Evolutionary conservation across 2,113 vertebrate species (phyloP).

Genomic region (Nesoenas mayeri): DNA sequence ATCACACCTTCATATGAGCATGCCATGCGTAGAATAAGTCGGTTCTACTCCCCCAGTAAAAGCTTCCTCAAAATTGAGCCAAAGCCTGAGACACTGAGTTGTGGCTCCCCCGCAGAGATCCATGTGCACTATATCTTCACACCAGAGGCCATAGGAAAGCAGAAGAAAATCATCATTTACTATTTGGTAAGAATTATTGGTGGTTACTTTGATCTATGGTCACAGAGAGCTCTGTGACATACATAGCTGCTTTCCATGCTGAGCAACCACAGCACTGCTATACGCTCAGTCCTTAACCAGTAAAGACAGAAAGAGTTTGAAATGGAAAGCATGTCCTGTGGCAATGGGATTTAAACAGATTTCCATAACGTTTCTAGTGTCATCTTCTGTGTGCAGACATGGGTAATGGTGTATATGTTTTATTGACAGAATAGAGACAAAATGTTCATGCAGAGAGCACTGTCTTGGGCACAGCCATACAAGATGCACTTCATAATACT

Average conservation of each 20-base stretch:
- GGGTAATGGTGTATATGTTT: neutral
- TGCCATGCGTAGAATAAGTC: neutral
- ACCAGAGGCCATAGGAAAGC: neutral
- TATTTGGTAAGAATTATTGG: conserved; percentile 73
- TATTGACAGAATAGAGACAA: neutral
- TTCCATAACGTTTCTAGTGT: neutral
- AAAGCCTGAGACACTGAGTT: conserved; percentile 19
- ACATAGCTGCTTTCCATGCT: neutral
- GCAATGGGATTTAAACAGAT: neutral
- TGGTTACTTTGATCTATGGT: neutral
- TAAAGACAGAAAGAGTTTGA: neutral
- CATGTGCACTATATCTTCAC: conserved; percentile 71
- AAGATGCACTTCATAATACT: neutral
- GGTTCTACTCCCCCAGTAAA: conserved; percentile 71
- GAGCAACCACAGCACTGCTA: neutral
- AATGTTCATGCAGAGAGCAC: neutral
- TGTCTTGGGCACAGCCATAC: neutral
- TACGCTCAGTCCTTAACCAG: neutral
- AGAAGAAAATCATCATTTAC: conserved; percentile 61
- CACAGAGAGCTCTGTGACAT: neutral
- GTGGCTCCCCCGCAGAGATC: conserved; percentile 12
- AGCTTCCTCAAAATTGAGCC: conserved; percentile 73
- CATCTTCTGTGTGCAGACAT: neutral
- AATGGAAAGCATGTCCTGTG: neutral
- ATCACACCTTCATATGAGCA: conserved; percentile 1